These are phyloP conservation scores for Cephonodes hylas DNA, from an alignment of 2,888 invertebrate genomes.

Conservation along the genomic window DNA sequence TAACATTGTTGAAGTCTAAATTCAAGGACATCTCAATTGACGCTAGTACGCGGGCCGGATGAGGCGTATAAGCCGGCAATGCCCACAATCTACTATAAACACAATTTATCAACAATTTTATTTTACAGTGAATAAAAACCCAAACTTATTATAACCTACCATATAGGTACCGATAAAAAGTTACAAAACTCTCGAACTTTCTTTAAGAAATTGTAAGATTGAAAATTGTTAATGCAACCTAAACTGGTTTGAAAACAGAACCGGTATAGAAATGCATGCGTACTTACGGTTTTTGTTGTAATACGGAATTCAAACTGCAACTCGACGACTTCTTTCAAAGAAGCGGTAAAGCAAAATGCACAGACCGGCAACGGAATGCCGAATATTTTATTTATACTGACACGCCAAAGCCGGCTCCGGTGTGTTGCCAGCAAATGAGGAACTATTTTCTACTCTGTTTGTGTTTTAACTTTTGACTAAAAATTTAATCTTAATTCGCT, in stretches of 20 bases:
- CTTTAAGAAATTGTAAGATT: not conserved
- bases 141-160: no score
- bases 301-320: not conserved
- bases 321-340: not conserved
- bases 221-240: not conserved
- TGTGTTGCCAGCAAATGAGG: not conserved
- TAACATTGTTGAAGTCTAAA: no score
- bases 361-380: no score
- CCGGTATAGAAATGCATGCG: not conserved
- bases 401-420: not conserved
- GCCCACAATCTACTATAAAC: no score
- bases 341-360: not conserved
- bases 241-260: not conserved
- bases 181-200: not conserved
- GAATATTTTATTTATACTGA: not conserved
- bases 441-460: not conserved
- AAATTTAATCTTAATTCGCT: no score
- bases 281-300: not conserved
- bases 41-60: no score
- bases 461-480: no score
- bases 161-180: no score
- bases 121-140: no score
- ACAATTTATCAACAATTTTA: no score
- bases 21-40: no score
- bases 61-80: no score